Evolutionary conservation across 1,140 invertebrate species (phyloP), one percentile per base, ranked within the genome.

Genomic region (Pogonognathellus flavescens): DNA sequence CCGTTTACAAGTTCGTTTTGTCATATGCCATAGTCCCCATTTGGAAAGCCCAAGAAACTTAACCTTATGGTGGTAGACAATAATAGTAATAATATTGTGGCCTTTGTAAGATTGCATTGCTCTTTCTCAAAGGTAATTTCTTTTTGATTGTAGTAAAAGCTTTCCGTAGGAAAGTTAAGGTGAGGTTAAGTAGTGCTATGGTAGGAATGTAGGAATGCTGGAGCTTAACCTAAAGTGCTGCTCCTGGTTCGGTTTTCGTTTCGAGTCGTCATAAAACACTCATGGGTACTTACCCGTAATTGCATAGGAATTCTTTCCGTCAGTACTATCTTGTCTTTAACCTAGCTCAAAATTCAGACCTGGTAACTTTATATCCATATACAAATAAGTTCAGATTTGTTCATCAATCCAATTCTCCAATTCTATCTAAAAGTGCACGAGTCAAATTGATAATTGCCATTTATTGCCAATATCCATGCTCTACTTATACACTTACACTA

Each of bases 241-340:
- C 62, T 66, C 31, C 6, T 6, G 31, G 31, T 41, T 41, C 6
- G 31, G 31, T 41, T 41, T 41, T 41, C 62, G 62, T 66, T 66
- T 6, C 22, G 22, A 25, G 25, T 13, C 31, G 70, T 76, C 70
- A 76, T 76, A 76, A 76, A 76, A 76, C 70, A 76, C 70, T 76
- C 70, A n/a, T 49, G 70, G 70, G 70, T 76, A 76, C 70, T 76
- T 76, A 76, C 70, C 6, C 3, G 70, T 76, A 76, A 76, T 76
- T 76, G 70, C 70, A 41, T 76, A 76, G 31, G 31, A 76, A 76
- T 76, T 76, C n/a, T 31, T 76, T 31, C 25, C 16, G 25, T 14
- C 41, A 76, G 25, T 76, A 16, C 41, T 11, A 13, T 11, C 18
- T 25, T 60, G 11, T 60, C 59, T 60, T 20, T 18, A 10, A 20